These are phyloP conservation scores for Lissocephala sabroskyi DNA, from an alignment of 2,888 invertebrate species.

Conservation along the genomic window DNA sequence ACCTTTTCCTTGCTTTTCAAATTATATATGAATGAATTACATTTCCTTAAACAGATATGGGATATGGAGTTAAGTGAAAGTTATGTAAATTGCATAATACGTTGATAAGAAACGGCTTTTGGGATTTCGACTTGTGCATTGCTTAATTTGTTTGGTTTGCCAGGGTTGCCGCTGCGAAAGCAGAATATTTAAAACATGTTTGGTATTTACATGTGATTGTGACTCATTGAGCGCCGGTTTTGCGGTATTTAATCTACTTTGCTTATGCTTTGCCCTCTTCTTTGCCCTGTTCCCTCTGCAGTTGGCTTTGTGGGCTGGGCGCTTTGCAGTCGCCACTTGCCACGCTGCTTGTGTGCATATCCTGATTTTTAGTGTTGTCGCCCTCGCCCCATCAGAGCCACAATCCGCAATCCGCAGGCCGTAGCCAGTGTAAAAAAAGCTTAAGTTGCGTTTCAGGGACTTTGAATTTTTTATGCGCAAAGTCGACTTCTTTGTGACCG, in stretches of 20 bases:
- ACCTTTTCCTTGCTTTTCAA: no score
- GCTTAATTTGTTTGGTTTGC: no score
- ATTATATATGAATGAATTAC: no score
- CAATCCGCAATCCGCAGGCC: conserved; percentile 6
- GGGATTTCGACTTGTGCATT: no score
- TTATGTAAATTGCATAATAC: no score
- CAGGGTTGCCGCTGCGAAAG: neutral
- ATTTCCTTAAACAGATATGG: no score
- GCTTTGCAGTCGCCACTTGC: no score
- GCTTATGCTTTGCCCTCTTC: conserved; percentile 31
- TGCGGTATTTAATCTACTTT: conserved; percentile 65
- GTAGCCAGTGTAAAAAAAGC: conserved; percentile 54
- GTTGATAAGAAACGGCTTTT: no score
- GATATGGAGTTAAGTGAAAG: no score
- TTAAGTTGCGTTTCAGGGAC: conserved; percentile 65
- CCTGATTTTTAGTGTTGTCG: conserved; percentile 23
- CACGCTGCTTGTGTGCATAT: conserved; percentile 56
- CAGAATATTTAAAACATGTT: no score
- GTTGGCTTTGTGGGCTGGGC: conserved; percentile 4
- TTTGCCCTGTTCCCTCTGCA: conserved; percentile 8
- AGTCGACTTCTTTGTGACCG: conserved; percentile 46
- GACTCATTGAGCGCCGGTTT: conserved; percentile 61
- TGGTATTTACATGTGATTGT: conserved; percentile 41
- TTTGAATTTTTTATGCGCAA: conserved; percentile 59
- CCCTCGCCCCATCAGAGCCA: neutral